A percentile compares a stretch with the other conserved stretches of the same genome.
Evolutionary conservation across 2,888 invertebrate species (phyloP).

Genomic region (Nysson spinosus): DNA sequence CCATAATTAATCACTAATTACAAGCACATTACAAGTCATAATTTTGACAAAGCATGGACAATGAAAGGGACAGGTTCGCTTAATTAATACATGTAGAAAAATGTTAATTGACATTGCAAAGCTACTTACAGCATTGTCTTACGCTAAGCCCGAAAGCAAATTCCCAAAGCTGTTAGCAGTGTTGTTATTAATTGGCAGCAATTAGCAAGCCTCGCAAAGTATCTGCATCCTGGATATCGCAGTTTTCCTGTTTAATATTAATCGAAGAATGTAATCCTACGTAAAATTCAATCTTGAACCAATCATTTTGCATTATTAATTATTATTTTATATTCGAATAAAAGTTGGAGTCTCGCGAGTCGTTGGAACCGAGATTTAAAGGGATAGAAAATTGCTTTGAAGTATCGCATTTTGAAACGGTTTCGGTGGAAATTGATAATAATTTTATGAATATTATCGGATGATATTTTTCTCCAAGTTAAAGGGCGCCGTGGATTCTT

Average conservation of each 20-base stretch:
- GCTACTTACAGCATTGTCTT: constrained; percentile 72
- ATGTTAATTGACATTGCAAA: constrained; percentile 22
- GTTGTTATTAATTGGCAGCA: constrained; percentile 43
- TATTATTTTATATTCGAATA: too few species aligned
- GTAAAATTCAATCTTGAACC: too few species aligned
- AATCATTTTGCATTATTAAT: too few species aligned
- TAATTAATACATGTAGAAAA: not conserved
- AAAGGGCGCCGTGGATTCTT: not conserved
- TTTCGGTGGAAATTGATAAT: not conserved
- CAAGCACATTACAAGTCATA: too few species aligned
- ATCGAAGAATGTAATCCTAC: too few species aligned
- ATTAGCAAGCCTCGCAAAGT: constrained; percentile 42
- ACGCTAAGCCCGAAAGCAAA: constrained; percentile 64
- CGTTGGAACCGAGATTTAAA: not conserved
- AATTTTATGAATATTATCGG: not conserved
- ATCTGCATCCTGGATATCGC: constrained; percentile 9
- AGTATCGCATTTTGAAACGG: constrained; percentile 5
- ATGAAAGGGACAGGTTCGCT: too few species aligned
- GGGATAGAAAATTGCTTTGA: not conserved
- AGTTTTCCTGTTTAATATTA: constrained; percentile 23
- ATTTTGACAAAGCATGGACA: too few species aligned
- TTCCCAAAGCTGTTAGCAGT: constrained; percentile 61
- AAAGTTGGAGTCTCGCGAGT: too few species aligned
- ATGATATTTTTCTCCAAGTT: not conserved
- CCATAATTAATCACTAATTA: too few species aligned